phyloP scores from a whole-genome alignment of 2,888 invertebrate genomes.

The Limnephilus auricula region DNA sequence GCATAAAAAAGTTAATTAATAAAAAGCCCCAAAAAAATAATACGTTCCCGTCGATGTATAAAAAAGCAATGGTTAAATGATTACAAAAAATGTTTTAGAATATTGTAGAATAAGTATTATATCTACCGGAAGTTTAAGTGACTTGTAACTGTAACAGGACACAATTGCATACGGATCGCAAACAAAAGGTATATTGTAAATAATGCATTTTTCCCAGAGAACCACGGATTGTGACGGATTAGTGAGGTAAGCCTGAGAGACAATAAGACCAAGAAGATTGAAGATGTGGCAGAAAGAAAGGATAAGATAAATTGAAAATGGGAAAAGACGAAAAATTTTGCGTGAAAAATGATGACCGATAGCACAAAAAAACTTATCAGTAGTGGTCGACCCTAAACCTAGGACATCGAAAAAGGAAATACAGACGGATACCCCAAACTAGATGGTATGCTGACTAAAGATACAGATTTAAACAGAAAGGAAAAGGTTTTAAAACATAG shows the following conservation, averaged over 20 bases:
- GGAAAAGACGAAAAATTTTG: neutral
- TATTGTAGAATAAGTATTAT: no score
- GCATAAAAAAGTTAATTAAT: no score
- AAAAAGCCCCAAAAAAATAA: no score
- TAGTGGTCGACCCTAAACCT: neutral
- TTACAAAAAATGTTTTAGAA: no score
- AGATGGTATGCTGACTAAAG: no score
- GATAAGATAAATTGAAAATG: neutral
- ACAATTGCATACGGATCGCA: neutral
- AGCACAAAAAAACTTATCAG: neutral
- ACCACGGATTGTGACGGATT: neutral
- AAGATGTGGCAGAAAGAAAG: no score
- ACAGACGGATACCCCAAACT: neutral
- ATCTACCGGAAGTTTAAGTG: neutral
- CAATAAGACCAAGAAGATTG: neutral
- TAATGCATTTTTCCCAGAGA: neutral
- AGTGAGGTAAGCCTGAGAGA: neutral
- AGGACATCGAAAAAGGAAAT: neutral
- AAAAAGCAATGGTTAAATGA: no score
- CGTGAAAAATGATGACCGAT: neutral
- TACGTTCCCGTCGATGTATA: no score
- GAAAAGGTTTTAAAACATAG: no score
- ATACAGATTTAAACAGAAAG: no score
- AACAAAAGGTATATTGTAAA: neutral
- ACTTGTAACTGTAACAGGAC: neutral